Percentiles rank a stretch among this genome's conserved stretches.
Evolutionary conservation across 2,797 vertebrate species (phyloP).

Genomic region (Mormyrus hasselquistii): DNA sequence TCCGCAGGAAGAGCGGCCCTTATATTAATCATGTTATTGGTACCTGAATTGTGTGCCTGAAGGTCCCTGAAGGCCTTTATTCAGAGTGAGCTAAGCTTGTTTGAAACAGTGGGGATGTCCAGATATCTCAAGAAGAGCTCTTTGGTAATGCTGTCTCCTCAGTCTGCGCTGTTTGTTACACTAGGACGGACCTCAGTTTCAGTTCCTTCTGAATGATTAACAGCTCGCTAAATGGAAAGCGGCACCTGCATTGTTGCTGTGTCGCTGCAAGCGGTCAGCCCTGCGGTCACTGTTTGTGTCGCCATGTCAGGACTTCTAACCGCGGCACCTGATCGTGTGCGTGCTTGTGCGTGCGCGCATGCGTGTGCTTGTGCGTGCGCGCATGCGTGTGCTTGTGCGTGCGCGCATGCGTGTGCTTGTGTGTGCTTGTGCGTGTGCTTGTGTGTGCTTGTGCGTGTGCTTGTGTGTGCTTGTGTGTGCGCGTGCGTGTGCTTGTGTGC

Average conservation of each 20-base stretch:
- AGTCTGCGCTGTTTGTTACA: neutral
- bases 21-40: neutral
- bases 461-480: neutral
- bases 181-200: neutral
- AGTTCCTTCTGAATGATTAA: conserved; percentile 6
- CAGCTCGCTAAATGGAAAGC: neutral
- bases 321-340: neutral
- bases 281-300: neutral
- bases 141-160: neutral
- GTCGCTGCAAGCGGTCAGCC: neutral
- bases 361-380: too few species aligned
- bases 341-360: neutral
- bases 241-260: neutral
- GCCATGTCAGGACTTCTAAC: neutral
- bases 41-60: neutral
- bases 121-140: neutral
- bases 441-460: too few species aligned
- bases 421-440: too few species aligned
- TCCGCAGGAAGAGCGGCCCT: neutral
- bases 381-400: neutral
- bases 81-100: neutral
- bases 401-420: too few species aligned
- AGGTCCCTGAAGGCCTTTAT: neutral
- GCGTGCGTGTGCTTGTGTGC: neutral
- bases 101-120: neutral